These are phyloP conservation scores for Pelusios castaneus DNA, from an alignment of 2,113 vertebrate genomes.

Conservation along the genomic window DNA sequence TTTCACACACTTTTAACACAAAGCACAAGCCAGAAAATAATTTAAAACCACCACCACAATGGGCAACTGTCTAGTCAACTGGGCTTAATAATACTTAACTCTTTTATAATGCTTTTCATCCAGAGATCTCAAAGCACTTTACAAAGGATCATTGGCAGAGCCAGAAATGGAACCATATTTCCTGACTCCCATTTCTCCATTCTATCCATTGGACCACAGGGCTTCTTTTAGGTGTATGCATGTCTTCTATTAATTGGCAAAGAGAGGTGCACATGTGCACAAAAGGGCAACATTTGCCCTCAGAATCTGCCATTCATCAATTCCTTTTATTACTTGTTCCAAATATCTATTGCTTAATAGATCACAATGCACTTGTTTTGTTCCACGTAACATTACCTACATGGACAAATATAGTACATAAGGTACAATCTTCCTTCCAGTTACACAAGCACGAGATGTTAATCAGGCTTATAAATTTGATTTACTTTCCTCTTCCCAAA, in stretches of 20 bases:
- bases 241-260: not conserved
- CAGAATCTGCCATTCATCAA: not conserved
- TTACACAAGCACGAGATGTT: not conserved
- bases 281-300: not conserved
- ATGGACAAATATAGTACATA: not conserved
- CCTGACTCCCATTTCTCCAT: not conserved
- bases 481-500: not conserved
- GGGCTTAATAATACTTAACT: not conserved
- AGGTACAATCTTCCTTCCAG: not conserved
- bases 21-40: constrained; percentile 7
- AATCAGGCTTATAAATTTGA: not conserved
- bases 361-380: not conserved
- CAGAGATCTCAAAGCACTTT: constrained; percentile 26
- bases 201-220: not conserved
- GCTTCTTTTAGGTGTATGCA: not conserved
- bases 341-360: constrained; percentile 7
- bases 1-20: not conserved
- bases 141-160: not conserved
- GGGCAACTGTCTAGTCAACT: not conserved
- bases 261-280: not conserved
- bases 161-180: not conserved
- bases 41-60: not conserved
- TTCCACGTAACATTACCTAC: not conserved
- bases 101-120: not conserved
- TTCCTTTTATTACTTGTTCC: constrained; percentile 28